Base-by-base conservation (phyloP, 2,888 invertebrate genomes). In the Alviniconcha strummeri region DNA sequence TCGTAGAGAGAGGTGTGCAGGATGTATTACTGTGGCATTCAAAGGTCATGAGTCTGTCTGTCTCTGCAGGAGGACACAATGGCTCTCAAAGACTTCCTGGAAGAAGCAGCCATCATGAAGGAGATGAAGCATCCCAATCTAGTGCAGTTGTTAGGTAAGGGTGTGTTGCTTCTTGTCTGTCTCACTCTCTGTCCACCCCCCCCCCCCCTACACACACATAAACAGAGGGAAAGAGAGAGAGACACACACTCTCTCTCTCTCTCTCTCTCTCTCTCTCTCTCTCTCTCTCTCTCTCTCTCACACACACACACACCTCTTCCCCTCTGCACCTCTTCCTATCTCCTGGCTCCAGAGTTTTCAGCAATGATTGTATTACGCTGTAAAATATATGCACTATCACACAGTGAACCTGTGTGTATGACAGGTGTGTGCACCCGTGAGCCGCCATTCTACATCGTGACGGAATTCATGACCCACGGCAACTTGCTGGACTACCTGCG, bases 21-120 rank as follows among this genome's bases (percentile, higher is more conserved):
- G 0, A 36, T 36, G 36, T 36, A 36, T 3, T 3, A 36, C 36
- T 36, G 36, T 36, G 36, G 36, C 36, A 36, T 36, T 36, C 36
- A 36, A 36, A 36, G 36, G 36, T 36, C 36, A 36, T 36, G 36
- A 36, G 36, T 36, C 36, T 36, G 36, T 36, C 3, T 36, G 36
- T 60, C 8, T 60, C 0, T 60, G 8, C 89, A 96, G 95, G 99
- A 99, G 94, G 99, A 99, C 94, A 99, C 99, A 52, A 99, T 99
- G 99, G 99, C 99, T 15, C 95, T 99, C 84, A 99, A 99, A 94
- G 99, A 99, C 94, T 99, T 99, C 94, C 95, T 99, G 81, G 99
- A 99, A 93, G 99, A 99, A 94, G 99, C 99, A 2, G 97, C 98
- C 83, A 98, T 99, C 84, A 99, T 99, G 99, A 99, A 99, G 94